Evolutionary conservation across 2,888 invertebrate genomes (phyloP).

Genomic region (Pomacea canaliculata): DNA sequence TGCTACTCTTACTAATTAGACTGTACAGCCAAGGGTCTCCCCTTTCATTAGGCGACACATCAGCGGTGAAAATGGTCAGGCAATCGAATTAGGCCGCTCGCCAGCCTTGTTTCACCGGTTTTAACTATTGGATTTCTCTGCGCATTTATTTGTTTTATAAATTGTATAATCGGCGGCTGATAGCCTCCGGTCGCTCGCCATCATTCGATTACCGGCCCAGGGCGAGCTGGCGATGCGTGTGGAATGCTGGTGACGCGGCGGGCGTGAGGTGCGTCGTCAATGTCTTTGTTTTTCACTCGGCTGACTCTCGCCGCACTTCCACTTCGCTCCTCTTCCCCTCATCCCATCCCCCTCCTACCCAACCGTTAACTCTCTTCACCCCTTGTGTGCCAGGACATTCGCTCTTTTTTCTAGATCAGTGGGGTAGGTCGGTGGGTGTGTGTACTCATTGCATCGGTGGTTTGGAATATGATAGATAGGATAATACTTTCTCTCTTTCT

Average conservation of each 20-base stretch:
- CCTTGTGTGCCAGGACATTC: too few species aligned
- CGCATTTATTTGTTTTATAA: slow-evolving; percentile 35
- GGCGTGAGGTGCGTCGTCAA: slow-evolving; percentile 20
- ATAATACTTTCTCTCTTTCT: too few species aligned
- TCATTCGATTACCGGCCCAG: slow-evolving; percentile 21
- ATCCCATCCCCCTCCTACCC: too few species aligned
- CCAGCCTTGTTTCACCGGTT: slow-evolving; percentile 21
- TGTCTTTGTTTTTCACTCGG: slow-evolving; percentile 25
- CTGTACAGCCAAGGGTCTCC: slow-evolving; percentile 17
- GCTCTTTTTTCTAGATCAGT: too few species aligned
- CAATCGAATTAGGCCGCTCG: slow-evolving; percentile 20
- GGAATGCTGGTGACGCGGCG: slow-evolving; percentile 22
- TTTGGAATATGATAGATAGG: too few species aligned
- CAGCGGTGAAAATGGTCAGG: slow-evolving; percentile 18
- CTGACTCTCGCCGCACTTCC: not conserved
- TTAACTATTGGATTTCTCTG: slow-evolving; percentile 29
- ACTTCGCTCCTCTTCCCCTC: too few species aligned
- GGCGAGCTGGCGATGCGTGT: slow-evolving; percentile 14
- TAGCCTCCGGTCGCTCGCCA: slow-evolving; percentile 25
- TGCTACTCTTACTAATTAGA: slow-evolving; percentile 27
- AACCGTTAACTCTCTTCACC: too few species aligned
- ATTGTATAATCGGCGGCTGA: slow-evolving; percentile 34
- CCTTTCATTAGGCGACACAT: slow-evolving; percentile 23
- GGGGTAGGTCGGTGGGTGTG: too few species aligned
- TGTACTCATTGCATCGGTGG: too few species aligned